These are phyloP conservation scores for Dryas iulia DNA, from an alignment of 1,140 invertebrate genomes.

Conservation along the genomic window DNA sequence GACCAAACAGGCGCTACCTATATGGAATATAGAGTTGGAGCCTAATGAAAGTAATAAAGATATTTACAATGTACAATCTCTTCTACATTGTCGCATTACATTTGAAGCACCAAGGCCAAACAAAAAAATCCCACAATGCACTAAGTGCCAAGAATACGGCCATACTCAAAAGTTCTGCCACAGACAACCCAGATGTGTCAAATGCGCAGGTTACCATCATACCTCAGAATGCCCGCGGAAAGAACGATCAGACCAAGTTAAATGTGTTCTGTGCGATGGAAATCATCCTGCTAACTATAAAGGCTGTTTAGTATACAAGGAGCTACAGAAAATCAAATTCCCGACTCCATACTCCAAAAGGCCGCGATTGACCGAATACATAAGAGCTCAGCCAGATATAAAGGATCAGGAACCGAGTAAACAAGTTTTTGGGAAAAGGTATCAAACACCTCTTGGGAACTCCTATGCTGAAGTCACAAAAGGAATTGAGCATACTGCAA, in stretches of 20 bases:
- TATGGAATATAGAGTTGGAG: conserved; percentile 33
- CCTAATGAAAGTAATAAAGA: conserved; percentile 32
- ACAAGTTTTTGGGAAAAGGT: too few relatives aligned
- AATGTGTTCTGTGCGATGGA: conserved; percentile 28
- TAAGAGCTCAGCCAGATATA: too few relatives aligned
- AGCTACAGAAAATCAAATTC: too few relatives aligned
- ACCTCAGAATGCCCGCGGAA: conserved; percentile 22
- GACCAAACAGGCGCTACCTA: conserved; percentile 33
- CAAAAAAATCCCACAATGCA: conserved; percentile 45
- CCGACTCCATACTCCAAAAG: too few relatives aligned
- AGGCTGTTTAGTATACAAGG: background rate
- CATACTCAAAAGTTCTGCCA: conserved; percentile 49
- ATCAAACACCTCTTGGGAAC: too few relatives aligned
- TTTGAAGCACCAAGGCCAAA: conserved; percentile 42
- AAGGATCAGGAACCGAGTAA: too few relatives aligned
- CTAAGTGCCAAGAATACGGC: conserved; percentile 51
- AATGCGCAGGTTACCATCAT: conserved; percentile 46
- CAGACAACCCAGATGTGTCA: conserved; percentile 45
- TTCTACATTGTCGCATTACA: conserved; percentile 26
- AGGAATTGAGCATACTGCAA: too few relatives aligned
- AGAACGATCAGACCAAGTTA: conserved; percentile 4
- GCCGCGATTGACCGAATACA: too few relatives aligned
- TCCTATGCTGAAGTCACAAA: too few relatives aligned
- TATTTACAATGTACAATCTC: conserved; percentile 30
- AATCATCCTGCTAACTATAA: conserved; percentile 29